Evolutionary conservation across 2,888 invertebrate genomes (phyloP).

Genomic region (Acheta domesticus): DNA sequence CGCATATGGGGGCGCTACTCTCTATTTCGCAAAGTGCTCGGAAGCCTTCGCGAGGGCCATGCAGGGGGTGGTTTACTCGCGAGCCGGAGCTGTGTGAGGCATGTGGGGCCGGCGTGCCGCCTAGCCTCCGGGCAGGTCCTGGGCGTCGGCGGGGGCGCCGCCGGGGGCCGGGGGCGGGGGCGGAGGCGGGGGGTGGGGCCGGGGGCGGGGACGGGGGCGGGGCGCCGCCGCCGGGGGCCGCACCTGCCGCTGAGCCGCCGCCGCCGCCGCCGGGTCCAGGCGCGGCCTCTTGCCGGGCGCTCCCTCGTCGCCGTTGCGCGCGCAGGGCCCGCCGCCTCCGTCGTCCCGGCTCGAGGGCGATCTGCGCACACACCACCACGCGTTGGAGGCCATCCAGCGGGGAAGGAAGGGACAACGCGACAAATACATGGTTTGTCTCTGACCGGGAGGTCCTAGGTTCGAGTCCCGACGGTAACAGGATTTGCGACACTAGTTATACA

Average conservation of each 20-base stretch:
- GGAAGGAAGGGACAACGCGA: no score
- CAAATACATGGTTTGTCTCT: no score
- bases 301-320: slow-evolving; percentile 30
- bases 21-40: no score
- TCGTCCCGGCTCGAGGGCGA: slow-evolving; percentile 20
- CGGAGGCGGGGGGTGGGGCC: slow-evolving; percentile 26
- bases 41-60: background rate
- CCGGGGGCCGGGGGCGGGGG: background rate
- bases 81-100: no score
- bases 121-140: no score
- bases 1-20: no score
- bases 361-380: slow-evolving; percentile 32
- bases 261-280: background rate
- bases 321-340: slow-evolving; percentile 26
- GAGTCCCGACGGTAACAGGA: no score
- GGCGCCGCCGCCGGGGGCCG: slow-evolving; percentile 20
- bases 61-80: no score
- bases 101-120: no score
- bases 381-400: no score
- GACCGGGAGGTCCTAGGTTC: no score
- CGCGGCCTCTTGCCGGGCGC: background rate
- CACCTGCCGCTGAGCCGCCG: background rate
- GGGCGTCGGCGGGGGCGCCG: background rate
- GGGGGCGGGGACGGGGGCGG: slow-evolving; percentile 24
- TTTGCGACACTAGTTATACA: no score